phyloP scores from a whole-genome alignment of 35 echinoderm and acorn worm genomes.

The Apostichopus californicus region DNA sequence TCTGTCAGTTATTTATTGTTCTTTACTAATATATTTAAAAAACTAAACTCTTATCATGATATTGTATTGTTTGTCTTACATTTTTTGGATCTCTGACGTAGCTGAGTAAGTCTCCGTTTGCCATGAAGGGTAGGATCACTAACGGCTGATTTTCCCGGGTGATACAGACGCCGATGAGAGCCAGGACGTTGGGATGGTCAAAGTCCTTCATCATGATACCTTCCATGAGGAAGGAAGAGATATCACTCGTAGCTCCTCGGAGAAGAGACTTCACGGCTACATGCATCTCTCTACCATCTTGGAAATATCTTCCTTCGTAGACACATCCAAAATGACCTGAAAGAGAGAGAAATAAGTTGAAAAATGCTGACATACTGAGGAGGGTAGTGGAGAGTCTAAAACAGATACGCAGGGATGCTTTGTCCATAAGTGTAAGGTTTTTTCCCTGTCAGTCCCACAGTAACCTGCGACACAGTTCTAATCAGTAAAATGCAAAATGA shows the following conservation, averaged over 20 bases:
- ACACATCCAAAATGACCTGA: constrained; percentile 98
- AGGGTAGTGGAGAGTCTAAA: too few species aligned
- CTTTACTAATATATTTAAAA: too few species aligned
- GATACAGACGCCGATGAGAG: constrained; percentile 90
- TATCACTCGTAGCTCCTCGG: constrained; percentile 59
- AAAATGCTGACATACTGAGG: too few species aligned
- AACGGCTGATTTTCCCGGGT: constrained; percentile 78
- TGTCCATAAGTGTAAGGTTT: too few species aligned
- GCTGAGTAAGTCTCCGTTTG: constrained; percentile 88
- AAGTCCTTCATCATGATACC: constrained; percentile 99
- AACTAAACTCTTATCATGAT: too few species aligned
- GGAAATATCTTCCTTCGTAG: constrained; percentile 71
- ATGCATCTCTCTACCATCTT: constrained; percentile 62
- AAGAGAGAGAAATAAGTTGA: not conserved
- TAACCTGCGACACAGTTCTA: too few species aligned
- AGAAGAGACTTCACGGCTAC: constrained; percentile 90
- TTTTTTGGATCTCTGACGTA: constrained; percentile 86
- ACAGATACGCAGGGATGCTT: too few species aligned
- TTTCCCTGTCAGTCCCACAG: too few species aligned
- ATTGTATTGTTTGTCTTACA: constrained; percentile 56
- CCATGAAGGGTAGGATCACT: constrained; percentile 95
- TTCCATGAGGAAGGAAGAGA: constrained; percentile 77
- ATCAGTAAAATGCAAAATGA: too few species aligned
- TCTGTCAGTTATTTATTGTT: too few species aligned
- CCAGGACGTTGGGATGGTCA: constrained; percentile 86